Conservation (phyloP, 2,888 invertebrate species). For the Penaeus monodon region DNA sequence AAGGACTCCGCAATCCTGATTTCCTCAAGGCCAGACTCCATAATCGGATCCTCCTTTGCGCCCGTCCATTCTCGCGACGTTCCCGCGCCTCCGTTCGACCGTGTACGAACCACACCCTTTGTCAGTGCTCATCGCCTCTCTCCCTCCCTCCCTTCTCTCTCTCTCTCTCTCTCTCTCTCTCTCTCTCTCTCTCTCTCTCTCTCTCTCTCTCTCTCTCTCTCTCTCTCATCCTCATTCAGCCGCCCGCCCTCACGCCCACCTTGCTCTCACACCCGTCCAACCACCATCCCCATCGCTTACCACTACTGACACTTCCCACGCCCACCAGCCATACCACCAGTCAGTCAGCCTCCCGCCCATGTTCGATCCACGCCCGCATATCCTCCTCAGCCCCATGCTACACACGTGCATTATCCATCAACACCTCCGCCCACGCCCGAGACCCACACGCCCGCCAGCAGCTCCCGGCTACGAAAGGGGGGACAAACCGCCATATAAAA, state of each 20-base stretch:
- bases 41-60: neutral
- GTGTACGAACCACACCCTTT: no score
- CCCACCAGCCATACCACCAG: no score
- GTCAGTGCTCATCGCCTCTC: neutral
- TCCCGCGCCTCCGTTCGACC: neutral
- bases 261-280: neutral
- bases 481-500: no score
- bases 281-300: neutral
- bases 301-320: neutral
- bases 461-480: no score
- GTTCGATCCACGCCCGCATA: no score
- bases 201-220: neutral
- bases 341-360: no score
- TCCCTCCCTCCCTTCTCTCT: neutral
- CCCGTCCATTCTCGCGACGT: neutral
- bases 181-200: neutral
- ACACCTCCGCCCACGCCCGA: no score
- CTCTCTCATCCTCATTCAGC: neutral
- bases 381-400: no score
- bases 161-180: neutral
- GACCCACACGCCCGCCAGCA: no score
- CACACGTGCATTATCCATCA: no score
- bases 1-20: no score
- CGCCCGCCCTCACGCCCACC: neutral
- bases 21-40: no score